Conservation (phyloP, 2,113 vertebrate genomes). For the Chloropsis hardwickii region DNA sequence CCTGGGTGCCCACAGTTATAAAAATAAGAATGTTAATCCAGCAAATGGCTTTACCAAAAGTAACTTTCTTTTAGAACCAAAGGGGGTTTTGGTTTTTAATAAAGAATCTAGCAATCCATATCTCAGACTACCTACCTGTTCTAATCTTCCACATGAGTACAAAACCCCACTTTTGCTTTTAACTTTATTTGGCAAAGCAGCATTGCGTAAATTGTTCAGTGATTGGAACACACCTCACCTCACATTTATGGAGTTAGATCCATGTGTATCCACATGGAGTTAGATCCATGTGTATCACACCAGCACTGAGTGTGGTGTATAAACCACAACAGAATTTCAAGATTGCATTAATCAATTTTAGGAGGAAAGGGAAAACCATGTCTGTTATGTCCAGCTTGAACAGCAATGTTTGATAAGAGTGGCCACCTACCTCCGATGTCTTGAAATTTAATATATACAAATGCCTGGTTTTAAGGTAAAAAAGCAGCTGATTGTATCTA, state of each 20-base stretch:
- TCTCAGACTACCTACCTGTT: neutral
- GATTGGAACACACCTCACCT: conserved; percentile 73
- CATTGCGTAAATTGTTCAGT: conserved; percentile 70
- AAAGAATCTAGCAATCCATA: neutral
- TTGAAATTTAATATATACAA: conserved; percentile 71
- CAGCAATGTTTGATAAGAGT: conserved; percentile 42
- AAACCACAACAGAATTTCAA: conserved; percentile 55
- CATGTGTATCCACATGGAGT: conserved; percentile 50
- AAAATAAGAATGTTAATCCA: neutral
- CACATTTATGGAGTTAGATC: conserved; percentile 51
- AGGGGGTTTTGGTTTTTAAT: neutral
- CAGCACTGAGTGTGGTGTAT: conserved; percentile 67
- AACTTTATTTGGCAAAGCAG: conserved; percentile 91
- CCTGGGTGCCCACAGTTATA: neutral
- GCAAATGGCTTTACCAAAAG: conserved; percentile 4
- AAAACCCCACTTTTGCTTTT: conserved; percentile 70
- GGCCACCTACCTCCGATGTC: conserved; percentile 56
- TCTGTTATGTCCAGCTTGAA: conserved; percentile 64
- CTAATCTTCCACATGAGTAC: neutral
- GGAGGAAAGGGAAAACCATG: conserved; percentile 34
- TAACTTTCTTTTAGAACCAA: neutral
- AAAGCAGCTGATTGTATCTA: conserved; percentile 80
- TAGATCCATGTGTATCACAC: conserved; percentile 68
- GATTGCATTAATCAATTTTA: neutral
- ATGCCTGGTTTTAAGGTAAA: conserved; percentile 69